These are phyloP conservation scores for Ailurus styani DNA, from an alignment of 2,113 vertebrate species.

Conservation along the genomic window DNA sequence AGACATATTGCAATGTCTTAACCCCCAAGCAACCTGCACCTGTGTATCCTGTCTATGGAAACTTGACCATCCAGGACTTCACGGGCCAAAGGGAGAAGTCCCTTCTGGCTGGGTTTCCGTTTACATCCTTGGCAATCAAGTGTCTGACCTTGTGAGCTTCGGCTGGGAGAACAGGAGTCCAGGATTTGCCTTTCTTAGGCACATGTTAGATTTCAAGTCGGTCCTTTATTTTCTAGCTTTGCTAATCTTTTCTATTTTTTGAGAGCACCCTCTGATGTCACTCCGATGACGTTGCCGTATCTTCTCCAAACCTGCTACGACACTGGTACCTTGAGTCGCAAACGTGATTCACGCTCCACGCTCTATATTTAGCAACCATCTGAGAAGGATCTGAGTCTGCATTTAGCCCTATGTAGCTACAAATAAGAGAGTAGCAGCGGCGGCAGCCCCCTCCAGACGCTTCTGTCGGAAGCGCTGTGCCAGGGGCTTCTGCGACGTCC, in stretches of 20 bases:
- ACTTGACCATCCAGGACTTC: not conserved
- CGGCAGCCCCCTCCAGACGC: not conserved
- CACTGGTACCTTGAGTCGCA: conserved; percentile 26
- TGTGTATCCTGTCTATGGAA: not conserved
- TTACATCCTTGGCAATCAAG: no score
- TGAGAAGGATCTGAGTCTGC: conserved; percentile 22
- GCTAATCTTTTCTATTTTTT: not conserved
- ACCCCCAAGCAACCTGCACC: no score
- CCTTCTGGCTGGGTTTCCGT: fast-evolving
- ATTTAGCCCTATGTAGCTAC: conserved; percentile 52
- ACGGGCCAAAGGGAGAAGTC: no score
- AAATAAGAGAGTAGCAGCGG: conserved; percentile 39
- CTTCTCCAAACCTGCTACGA: not conserved
- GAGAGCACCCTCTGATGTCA: conserved; percentile 20
- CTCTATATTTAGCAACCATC: conserved; percentile 49
- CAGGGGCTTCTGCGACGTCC: not conserved
- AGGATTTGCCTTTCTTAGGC: not conserved
- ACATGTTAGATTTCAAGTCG: not conserved
- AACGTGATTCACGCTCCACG: not conserved
- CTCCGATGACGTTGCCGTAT: conserved; percentile 12
- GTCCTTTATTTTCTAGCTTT: not conserved
- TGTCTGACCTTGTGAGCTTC: not conserved
- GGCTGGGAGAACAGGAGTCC: not conserved
- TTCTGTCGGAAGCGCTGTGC: not conserved
- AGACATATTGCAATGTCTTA: fast-evolving